A percentile compares a stretch with the other conserved stretches of the same genome.
Evolutionary conservation across 2,113 vertebrate species (phyloP).

Genomic region (Agapornis roseicollis): DNA sequence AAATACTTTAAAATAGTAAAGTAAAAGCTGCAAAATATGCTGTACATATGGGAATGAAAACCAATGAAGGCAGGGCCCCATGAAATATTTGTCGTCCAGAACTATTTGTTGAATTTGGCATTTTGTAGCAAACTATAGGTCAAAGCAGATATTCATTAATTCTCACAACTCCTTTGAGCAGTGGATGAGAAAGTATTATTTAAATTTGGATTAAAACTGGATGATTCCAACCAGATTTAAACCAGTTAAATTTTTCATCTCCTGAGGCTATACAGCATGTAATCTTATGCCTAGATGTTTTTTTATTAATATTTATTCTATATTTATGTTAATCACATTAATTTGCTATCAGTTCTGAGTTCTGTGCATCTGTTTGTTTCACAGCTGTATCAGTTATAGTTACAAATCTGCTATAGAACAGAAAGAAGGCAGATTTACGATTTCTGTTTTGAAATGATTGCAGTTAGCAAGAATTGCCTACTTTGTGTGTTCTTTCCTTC

Average conservation of each 20-base stretch:
- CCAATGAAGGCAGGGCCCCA: not conserved
- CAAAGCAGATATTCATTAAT: constrained; percentile 17
- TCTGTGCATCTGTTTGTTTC: not conserved
- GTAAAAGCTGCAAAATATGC: not conserved
- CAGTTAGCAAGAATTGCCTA: not conserved
- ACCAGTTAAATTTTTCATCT: not conserved
- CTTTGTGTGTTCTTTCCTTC: not conserved
- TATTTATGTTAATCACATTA: not conserved
- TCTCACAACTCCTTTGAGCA: not conserved
- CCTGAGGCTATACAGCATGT: not conserved
- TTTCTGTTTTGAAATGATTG: not conserved
- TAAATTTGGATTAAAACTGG: not conserved
- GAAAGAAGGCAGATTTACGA: not conserved
- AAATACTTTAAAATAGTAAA: not conserved
- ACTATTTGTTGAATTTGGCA: not conserved
- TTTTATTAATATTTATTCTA: not conserved
- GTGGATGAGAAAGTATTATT: not conserved
- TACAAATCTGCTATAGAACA: not conserved
- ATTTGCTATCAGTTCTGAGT: not conserved
- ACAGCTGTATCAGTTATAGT: not conserved
- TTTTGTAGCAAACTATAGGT: not conserved
- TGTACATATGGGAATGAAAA: not conserved
- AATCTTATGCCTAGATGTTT: not conserved
- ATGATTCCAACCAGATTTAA: not conserved
- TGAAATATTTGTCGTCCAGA: not conserved